Evolutionary conservation across 2,888 invertebrate genomes (phyloP).

Genomic region (Aleiodes alternator): DNA sequence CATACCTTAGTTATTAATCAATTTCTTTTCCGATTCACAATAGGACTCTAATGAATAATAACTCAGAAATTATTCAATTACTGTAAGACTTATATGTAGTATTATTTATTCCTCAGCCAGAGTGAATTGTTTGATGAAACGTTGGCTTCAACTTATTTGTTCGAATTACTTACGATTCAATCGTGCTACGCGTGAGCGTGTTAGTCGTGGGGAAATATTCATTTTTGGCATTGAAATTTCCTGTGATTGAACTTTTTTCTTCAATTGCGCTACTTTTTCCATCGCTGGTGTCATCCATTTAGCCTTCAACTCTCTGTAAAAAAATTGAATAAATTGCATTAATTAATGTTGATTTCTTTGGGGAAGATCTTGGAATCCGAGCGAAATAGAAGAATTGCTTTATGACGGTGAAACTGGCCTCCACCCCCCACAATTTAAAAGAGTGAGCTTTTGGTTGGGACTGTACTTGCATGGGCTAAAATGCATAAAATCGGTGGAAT

Average conservation of each 20-base stretch:
- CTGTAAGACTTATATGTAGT: conserved; percentile 45
- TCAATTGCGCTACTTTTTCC: conserved; percentile 68
- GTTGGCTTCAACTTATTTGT: conserved; percentile 11
- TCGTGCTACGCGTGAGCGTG: conserved; percentile 67
- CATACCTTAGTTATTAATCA: conserved; percentile 50
- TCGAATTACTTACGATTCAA: conserved; percentile 66
- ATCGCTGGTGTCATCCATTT: conserved; percentile 73
- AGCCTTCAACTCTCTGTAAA: conserved; percentile 63
- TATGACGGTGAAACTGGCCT: no score
- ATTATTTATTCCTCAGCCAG: conserved; percentile 34
- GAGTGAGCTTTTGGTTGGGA: no score
- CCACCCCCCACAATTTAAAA: no score
- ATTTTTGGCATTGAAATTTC: conserved; percentile 42
- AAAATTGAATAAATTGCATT: conserved; percentile 4
- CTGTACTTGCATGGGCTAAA: no score
- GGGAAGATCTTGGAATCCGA: neutral
- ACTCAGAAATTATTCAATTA: conserved; percentile 49
- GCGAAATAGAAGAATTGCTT: neutral
- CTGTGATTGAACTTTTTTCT: conserved; percentile 59
- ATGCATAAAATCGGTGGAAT: no score
- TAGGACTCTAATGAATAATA: neutral
- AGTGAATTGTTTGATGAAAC: neutral
- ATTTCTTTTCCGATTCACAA: conserved; percentile 41
- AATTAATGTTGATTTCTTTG: neutral
- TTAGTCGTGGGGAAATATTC: conserved; percentile 59